phyloP scores from a whole-genome alignment of 2,797 vertebrate species.

The Pseudochaenichthys georgianus region DNA sequence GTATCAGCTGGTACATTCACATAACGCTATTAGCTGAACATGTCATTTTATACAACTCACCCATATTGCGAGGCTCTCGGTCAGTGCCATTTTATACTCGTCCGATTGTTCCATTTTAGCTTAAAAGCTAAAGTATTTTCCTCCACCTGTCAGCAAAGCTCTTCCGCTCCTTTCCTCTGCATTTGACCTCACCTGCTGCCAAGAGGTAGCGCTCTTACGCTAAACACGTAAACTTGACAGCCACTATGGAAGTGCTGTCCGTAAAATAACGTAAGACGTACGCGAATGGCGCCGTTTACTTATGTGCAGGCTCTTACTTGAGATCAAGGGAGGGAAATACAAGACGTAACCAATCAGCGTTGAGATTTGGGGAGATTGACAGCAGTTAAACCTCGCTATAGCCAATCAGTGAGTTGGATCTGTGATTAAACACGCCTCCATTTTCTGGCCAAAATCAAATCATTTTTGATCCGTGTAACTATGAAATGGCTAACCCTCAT shows the following conservation, averaged over 20 bases:
- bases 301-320: slow-evolving; percentile 18
- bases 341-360: slow-evolving; percentile 72
- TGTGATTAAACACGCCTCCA: neutral
- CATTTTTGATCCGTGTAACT: neutral
- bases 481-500: neutral
- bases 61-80: slow-evolving; percentile 95
- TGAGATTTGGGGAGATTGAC: slow-evolving; percentile 54
- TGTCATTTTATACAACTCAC: slow-evolving; percentile 84
- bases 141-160: slow-evolving; percentile 84
- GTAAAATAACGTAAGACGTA: slow-evolving; percentile 62
- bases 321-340: slow-evolving; percentile 10
- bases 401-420: slow-evolving; percentile 50
- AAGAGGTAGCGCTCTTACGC: slow-evolving; percentile 59
- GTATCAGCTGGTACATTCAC: neutral
- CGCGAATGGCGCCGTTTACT: slow-evolving; percentile 69
- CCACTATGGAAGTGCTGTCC: slow-evolving; percentile 1
- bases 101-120: slow-evolving; percentile 75
- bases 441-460: slow-evolving; percentile 11
- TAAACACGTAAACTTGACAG: slow-evolving; percentile 33
- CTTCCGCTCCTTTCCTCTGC: slow-evolving; percentile 78
- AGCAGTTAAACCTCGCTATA: neutral
- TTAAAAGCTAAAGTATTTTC: slow-evolving; percentile 52
- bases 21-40: neutral
- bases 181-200: slow-evolving; percentile 86
- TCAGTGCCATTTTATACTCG: slow-evolving; percentile 79